Base-by-base conservation (phyloP, 2,888 invertebrate genomes). In the Metacarcinus magister region DNA sequence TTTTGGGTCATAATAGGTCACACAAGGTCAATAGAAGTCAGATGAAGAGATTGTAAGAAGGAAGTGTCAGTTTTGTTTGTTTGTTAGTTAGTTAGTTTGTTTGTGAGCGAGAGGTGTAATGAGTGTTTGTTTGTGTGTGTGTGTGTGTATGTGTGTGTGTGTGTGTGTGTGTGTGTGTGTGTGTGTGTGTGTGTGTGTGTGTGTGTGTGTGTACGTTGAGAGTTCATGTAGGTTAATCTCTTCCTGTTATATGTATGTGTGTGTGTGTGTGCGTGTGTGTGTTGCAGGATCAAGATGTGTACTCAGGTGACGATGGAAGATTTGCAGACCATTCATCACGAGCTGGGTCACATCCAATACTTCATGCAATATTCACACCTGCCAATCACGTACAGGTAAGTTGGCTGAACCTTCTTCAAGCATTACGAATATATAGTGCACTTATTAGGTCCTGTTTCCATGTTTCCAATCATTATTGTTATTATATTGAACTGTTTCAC, bases 281-380 rank as follows among this genome's bases (percentile, higher is more conserved):
- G 60, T 46, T 43, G 23, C 60, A 32, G 43, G 46, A 54, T 94
- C 44, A 93, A 89, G 43, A 92, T 94, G 46, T 94, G 82, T 23
- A 97, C 97, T 97, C 97, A 97, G 98, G 98, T 92, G 94, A 96
- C 67, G 43, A 97, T 97, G 93, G 97, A 97, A 32, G 97, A 97
- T 95, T 96, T 97, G 13, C 93, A 97, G 10, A 97, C 97, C 1
- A 97, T 97, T 43, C 97, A 97, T 93, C 97, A 97, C 96, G 97
- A 97, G 96, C 97, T 97, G 97, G 97, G 97, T 5, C 97, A 97
- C 96, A 97, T 97, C 28, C 97, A 97, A 94, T 97, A 97, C 96
- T 97, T 97, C 94, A 96, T 97, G 96, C 97, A 97, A 89, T 97
- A 97, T 95, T 96, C 96, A 16, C 96, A 97, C 92, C 97, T 97